Conservation (phyloP, 2,888 invertebrate species). For the Didymodactylos carnosus region DNA sequence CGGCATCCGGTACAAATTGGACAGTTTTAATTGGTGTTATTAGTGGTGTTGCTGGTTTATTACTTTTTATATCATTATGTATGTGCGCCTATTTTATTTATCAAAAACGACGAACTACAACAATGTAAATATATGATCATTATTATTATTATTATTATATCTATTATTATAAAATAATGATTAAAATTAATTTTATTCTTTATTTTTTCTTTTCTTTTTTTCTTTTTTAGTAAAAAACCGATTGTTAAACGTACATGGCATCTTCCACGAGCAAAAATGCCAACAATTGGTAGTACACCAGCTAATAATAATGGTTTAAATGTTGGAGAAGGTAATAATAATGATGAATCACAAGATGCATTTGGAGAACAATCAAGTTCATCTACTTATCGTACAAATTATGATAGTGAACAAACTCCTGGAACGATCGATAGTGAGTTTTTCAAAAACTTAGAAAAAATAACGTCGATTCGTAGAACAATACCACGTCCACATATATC, state of each 20-base stretch:
- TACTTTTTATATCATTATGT: not conserved
- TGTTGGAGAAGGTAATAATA: not conserved
- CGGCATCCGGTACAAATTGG: not conserved
- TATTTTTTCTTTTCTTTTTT: too few species aligned
- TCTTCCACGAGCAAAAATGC: not conserved
- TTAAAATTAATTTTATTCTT: too few species aligned
- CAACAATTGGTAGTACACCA: not conserved
- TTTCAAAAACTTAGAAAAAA: not conserved
- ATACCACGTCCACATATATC: not conserved
- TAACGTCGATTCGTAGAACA: too few species aligned
- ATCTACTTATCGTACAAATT: not conserved
- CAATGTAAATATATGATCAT: not conserved
- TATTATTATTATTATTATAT: not conserved
- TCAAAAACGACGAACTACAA: not conserved
- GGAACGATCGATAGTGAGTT: not conserved
- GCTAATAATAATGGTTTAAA: not conserved
- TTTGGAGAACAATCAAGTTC: not conserved
- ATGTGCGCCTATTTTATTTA: not conserved
- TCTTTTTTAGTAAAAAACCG: not conserved
- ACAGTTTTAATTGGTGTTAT: not conserved
- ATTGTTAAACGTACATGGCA: not conserved
- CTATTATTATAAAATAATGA: too few species aligned
- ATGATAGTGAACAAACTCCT: not conserved
- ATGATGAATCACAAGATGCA: not conserved
- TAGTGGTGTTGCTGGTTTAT: not conserved